These are phyloP conservation scores for Drosophila stalkeri DNA, from an alignment of 2,888 invertebrate species.

Conservation along the genomic window DNA sequence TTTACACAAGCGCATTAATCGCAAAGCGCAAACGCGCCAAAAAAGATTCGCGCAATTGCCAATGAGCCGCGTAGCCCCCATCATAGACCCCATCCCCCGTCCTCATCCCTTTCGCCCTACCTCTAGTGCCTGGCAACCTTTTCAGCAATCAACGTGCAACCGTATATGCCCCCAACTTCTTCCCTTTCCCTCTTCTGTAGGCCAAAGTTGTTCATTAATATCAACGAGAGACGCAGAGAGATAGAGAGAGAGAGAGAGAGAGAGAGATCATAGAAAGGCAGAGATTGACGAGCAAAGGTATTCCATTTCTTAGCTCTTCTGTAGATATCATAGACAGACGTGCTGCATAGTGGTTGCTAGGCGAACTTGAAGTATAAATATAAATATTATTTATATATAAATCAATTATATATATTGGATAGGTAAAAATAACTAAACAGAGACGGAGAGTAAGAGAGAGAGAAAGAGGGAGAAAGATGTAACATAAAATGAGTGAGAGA, in stretches of 20 bases:
- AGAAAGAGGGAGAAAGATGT: not conserved
- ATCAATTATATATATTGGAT: not conserved
- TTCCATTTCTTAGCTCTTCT: conserved; percentile 16
- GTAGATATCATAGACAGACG: conserved; percentile 4
- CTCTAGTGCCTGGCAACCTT: not conserved
- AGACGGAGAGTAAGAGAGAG: not conserved
- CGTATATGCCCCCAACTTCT: not conserved
- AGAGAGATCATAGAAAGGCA: conserved; percentile 19
- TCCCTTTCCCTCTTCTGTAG: not conserved
- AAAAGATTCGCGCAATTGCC: conserved; percentile 73
- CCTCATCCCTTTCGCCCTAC: not conserved
- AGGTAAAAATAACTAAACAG: not conserved
- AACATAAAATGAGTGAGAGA: too few relatives aligned
- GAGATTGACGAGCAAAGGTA: conserved; percentile 39
- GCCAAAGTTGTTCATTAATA: conserved; percentile 23
- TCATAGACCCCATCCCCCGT: not conserved
- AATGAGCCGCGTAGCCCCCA: conserved; percentile 42
- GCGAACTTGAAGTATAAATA: not conserved
- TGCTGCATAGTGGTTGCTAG: conserved; percentile 33
- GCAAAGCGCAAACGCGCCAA: conserved; percentile 78
- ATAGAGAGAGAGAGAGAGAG: not conserved
- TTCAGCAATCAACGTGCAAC: conserved; percentile 4
- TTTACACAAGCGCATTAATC: conserved; percentile 80
- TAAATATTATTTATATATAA: not conserved
- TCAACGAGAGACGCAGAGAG: conserved; percentile 11